Evolutionary conservation across 1,140 invertebrate species (phyloP).

Genomic region (Meloidogyne hapla): DNA sequence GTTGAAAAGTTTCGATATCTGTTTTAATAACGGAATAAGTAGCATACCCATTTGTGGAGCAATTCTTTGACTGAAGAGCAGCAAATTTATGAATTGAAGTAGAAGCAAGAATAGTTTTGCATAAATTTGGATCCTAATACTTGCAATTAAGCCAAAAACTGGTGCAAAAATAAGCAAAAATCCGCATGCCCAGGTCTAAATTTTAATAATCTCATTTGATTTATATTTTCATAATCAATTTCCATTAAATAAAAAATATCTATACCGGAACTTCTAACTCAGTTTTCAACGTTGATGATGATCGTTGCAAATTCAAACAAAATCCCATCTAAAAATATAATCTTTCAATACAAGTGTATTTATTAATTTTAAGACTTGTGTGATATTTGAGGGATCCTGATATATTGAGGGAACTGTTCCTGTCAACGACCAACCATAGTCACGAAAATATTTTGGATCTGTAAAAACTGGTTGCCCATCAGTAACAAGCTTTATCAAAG

Average conservation of each 20-base stretch:
- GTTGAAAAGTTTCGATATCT: no score
- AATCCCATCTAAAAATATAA: conserved; percentile 48
- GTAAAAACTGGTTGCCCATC: conserved; percentile 62
- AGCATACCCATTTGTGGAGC: conserved; percentile 54
- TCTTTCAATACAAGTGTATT: conserved; percentile 24
- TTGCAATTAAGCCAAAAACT: conserved; percentile 46
- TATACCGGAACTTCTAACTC: conserved; percentile 42
- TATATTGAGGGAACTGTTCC: conserved; percentile 55
- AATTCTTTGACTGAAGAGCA: conserved; percentile 60
- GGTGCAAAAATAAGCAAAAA: conserved; percentile 60
- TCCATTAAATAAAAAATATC: no score
- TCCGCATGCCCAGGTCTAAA: conserved; percentile 46
- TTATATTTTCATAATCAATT: no score
- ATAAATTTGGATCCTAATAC: conserved; percentile 52
- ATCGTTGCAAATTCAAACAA: conserved; percentile 61
- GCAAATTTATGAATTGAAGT: conserved; percentile 56
- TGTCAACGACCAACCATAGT: conserved; percentile 60
- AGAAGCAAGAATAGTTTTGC: conserved; percentile 57
- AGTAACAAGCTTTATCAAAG: conserved; percentile 52
- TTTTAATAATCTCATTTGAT: no score
- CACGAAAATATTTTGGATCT: conserved; percentile 63
- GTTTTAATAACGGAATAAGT: background rate
- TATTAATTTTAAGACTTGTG: conserved; percentile 40
- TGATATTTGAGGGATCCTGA: conserved; percentile 52
- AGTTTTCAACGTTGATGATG: conserved; percentile 52